Evolutionary conservation across 2,888 invertebrate species (phyloP), one percentile per base, ranked within the genome.

Genomic region (Scelioninae gen. 1): DNA sequence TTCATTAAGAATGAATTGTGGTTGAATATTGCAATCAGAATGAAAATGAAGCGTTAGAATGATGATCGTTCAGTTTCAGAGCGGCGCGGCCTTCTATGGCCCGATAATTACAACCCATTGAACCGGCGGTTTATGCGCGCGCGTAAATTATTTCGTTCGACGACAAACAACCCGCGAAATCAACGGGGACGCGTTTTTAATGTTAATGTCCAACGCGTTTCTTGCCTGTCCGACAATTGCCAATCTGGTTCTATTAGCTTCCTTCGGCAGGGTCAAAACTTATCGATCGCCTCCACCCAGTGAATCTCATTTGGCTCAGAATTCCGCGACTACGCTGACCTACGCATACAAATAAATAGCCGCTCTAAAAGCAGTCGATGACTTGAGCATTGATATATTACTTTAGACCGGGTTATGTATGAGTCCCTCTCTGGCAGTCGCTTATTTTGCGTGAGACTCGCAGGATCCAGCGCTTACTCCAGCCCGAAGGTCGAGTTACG

Each of bases 1-100:
- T 77, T 62, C 71, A 82, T 76, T 82, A 76, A 80, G 79, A 72
- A 80, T 80, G 76, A 76, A 76, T 79, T 75, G 79, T 76, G 75
- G 77, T 69, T 68, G 83, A 69, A 77, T 72, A 80, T 83, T 83
- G 76, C 77, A 83, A 81, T 84, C 77, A 74, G 62, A 74, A 72
- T 82, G 76, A 82, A 76, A 78, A 76, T 68, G 66, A 84, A 82
- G 76, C 72, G 75, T 83, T 77, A 71, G 82, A 74, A 72, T 55
- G 75, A 82, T 65, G 78, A 76, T 84, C 75, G 75, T 81, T 65
- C 76, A 60, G 62, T 77, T 82, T 72, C 62, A 74, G 60, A 38
- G 72, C 76, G 40, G 60, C 74, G 56, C 58, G 56, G 71, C 53
- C 69, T 63, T 75, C 68, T 81, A 63, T 75, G 80, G 69, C 43